Conservation (phyloP, 2,888 invertebrate genomes). For the Dastarcus helophoroides region DNA sequence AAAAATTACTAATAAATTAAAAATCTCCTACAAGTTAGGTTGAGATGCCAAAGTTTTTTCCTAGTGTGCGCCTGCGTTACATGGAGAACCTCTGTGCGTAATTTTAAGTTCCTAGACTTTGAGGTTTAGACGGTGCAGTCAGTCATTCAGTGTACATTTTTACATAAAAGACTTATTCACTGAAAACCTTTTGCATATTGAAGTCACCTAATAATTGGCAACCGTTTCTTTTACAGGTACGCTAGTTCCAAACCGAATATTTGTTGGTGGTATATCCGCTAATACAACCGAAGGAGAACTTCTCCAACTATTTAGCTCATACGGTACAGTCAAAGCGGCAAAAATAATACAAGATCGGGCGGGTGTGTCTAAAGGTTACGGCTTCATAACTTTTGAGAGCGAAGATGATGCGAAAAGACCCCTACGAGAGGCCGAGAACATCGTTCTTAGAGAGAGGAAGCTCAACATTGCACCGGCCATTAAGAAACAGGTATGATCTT, state of each 20-base stretch:
- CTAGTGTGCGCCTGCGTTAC: too few species aligned
- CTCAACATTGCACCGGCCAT: constrained; percentile 80
- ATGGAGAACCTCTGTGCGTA: too few species aligned
- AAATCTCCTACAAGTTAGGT: too few species aligned
- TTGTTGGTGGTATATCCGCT: constrained; percentile 91
- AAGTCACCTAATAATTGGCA: too few species aligned
- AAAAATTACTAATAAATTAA: too few species aligned
- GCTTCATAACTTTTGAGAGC: constrained; percentile 74
- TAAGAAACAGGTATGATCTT: constrained; percentile 50
- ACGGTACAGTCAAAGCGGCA: constrained; percentile 81
- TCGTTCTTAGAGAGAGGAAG: constrained; percentile 67
- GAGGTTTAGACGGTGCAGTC: too few species aligned
- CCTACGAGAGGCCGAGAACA: constrained; percentile 63
- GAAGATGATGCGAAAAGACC: constrained; percentile 74
- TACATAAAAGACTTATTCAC: too few species aligned
- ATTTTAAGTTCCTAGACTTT: too few species aligned
- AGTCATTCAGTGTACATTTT: too few species aligned
- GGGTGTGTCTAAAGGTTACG: constrained; percentile 89
- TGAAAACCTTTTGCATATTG: too few species aligned
- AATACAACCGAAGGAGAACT: constrained; percentile 89
- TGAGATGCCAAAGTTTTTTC: too few species aligned
- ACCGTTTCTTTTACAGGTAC: too few species aligned
- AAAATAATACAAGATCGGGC: constrained; percentile 92
- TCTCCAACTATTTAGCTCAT: constrained; percentile 80
- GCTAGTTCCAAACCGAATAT: constrained; percentile 87